Evolutionary conservation across 2,113 vertebrate species (phyloP).

Genomic region (Sorex fumeus): DNA sequence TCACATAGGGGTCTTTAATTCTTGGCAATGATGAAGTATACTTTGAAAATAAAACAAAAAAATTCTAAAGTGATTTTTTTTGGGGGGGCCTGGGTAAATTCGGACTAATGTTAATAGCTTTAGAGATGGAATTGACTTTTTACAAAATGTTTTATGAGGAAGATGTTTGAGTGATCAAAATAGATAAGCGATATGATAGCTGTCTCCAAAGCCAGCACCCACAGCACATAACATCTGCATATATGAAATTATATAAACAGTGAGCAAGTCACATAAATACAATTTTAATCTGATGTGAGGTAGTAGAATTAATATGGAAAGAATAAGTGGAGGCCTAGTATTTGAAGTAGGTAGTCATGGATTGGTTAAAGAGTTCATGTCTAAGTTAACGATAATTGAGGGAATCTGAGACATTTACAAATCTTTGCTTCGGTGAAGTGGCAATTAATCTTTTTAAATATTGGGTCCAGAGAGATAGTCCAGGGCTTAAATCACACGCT

Average conservation of each 20-base stretch:
- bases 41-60: constrained; percentile 16
- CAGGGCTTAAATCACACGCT: too few species aligned
- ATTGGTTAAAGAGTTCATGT: background rate
- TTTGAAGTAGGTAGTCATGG: constrained; percentile 19
- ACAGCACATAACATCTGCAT: constrained; percentile 18
- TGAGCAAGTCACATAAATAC: background rate
- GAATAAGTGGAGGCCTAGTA: background rate
- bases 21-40: background rate
- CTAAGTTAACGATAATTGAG: constrained; percentile 16
- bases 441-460: constrained; percentile 31
- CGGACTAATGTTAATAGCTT: background rate
- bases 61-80: constrained; percentile 38
- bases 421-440: background rate
- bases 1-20: background rate
- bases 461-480: too few species aligned
- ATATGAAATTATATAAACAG: background rate
- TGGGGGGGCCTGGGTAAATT: background rate
- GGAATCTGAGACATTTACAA: constrained; percentile 20
- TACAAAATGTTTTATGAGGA: constrained; percentile 40
- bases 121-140: constrained; percentile 38
- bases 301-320: constrained; percentile 13
- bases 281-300: background rate
- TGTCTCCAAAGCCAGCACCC: constrained; percentile 19
- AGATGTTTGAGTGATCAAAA: constrained; percentile 24
- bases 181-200: background rate